Conservation (phyloP, 2,888 invertebrate genomes). For the Chrysina gloriosa region DNA sequence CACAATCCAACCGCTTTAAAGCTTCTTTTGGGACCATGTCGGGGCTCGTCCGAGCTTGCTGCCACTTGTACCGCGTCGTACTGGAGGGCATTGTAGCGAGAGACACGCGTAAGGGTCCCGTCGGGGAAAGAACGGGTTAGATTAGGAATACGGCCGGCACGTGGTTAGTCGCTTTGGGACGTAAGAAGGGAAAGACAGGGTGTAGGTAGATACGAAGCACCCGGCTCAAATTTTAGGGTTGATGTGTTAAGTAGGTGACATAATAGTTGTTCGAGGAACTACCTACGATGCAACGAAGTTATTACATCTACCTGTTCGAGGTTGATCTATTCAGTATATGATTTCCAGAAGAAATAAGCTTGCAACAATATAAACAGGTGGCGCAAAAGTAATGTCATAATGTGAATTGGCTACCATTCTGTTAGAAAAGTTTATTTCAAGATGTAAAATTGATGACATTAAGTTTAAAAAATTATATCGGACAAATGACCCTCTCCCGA, state of each 20-base stretch:
- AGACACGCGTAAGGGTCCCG: slow-evolving; percentile 24
- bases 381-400: too few relatives aligned
- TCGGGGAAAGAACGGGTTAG: slow-evolving; percentile 22
- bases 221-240: background rate
- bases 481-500: too few relatives aligned
- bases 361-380: too few relatives aligned
- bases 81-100: slow-evolving; percentile 4
- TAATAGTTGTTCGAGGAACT: background rate
- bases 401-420: too few relatives aligned
- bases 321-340: too few relatives aligned
- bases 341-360: too few relatives aligned
- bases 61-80: background rate
- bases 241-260: background rate
- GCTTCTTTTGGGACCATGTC: slow-evolving; percentile 20
- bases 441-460: too few relatives aligned
- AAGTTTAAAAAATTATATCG: too few relatives aligned
- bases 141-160: slow-evolving; percentile 24
- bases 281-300: too few relatives aligned
- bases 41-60: slow-evolving; percentile 4
- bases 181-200: background rate
- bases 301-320: too few relatives aligned
- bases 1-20: slow-evolving; percentile 19
- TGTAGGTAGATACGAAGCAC: background rate
- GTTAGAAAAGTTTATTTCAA: too few relatives aligned
- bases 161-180: background rate